Percentiles rank a stretch among this genome's conserved stretches.
These are phyloP conservation scores for Pao palembangensis DNA, from an alignment of 2,113 vertebrate species.

Conservation along the genomic window DNA sequence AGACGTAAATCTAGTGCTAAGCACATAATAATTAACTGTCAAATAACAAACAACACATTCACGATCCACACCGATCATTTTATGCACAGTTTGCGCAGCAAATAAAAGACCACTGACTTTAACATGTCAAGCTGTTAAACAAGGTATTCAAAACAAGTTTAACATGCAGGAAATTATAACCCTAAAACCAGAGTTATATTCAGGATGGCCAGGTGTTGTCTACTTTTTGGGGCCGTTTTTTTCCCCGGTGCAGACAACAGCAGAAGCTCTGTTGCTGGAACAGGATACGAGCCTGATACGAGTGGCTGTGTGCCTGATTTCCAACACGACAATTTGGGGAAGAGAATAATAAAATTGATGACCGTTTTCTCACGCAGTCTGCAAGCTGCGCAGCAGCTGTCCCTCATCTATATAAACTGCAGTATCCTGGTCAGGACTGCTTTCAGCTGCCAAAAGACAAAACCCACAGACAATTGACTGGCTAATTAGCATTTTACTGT, in stretches of 20 bases:
- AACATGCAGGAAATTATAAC: constrained; percentile 29
- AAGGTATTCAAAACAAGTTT: constrained; percentile 52
- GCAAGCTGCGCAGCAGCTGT: constrained; percentile 46
- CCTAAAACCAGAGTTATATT: constrained; percentile 45
- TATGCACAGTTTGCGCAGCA: constrained; percentile 25
- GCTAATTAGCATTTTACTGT: constrained; percentile 69
- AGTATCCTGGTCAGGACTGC: constrained; percentile 20
- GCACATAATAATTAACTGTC: constrained; percentile 34
- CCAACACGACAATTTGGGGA: constrained; percentile 7
- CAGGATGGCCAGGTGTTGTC: constrained; percentile 28
- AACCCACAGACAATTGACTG: constrained; percentile 30
- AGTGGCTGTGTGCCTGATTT: constrained; percentile 9
- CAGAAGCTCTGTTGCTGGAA: constrained; percentile 26
- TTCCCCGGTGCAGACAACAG: constrained; percentile 27
- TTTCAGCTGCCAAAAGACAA: constrained; percentile 28
- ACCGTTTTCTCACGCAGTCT: constrained; percentile 38
- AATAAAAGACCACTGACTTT: constrained; percentile 47
- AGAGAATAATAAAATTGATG: constrained; percentile 25
- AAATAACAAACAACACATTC: constrained; percentile 66
- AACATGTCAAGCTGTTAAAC: constrained; percentile 45
- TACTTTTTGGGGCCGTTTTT: constrained; percentile 25
- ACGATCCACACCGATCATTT: constrained; percentile 46
- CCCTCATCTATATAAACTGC: constrained; percentile 37
- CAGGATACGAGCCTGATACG: constrained; percentile 16
- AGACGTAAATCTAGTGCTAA: constrained; percentile 65